phyloP scores from a whole-genome alignment of 2,113 vertebrate species.

The Cisticola juncidis region DNA sequence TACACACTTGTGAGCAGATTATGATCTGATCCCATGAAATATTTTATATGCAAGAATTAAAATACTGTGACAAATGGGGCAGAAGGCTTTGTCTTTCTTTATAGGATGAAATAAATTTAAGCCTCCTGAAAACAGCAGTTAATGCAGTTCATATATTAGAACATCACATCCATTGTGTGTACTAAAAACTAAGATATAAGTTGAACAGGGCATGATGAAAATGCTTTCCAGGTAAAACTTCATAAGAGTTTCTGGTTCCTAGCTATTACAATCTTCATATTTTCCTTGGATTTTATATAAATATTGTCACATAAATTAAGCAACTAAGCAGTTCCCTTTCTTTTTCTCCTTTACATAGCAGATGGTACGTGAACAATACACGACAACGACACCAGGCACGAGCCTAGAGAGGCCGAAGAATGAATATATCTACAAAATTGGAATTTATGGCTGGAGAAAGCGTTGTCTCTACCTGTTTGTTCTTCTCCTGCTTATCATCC shows the following conservation, averaged over 20 bases:
- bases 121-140: not conserved
- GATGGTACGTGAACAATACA: conserved; percentile 94
- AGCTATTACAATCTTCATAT: not conserved
- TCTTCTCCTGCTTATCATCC: conserved; percentile 87
- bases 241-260: not conserved
- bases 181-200: not conserved
- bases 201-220: not conserved
- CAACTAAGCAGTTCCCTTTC: not conserved
- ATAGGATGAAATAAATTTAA: not conserved
- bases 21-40: not conserved
- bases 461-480: conserved; percentile 96
- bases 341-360: conserved; percentile 57
- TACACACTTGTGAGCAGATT: not conserved
- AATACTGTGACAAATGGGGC: not conserved
- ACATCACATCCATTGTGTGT: fast-evolving
- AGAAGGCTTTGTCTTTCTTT: not conserved
- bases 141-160: not conserved
- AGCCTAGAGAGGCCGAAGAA: conserved; percentile 75
- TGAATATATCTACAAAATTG: conserved; percentile 86
- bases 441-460: conserved; percentile 99
- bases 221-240: not conserved
- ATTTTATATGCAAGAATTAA: not conserved
- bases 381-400: conserved; percentile 81
- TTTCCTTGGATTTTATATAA: not conserved
- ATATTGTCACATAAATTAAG: not conserved